Percentiles rank a stretch among this genome's conserved stretches.
These are phyloP conservation scores for Lepidurus couesii DNA, from an alignment of 1,140 invertebrate species.

Conservation along the genomic window DNA sequence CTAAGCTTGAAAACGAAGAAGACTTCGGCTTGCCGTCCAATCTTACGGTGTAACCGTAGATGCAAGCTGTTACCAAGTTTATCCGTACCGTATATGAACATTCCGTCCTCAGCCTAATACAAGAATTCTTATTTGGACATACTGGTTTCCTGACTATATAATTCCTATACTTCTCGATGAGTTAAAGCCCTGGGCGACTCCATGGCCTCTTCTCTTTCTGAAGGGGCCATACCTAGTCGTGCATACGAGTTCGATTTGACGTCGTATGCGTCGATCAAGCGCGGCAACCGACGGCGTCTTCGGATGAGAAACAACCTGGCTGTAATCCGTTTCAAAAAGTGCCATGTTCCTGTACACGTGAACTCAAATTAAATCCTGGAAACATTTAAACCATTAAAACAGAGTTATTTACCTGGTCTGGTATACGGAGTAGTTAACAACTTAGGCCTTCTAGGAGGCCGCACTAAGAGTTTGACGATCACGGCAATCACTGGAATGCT, in stretches of 20 bases:
- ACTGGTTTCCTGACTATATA: neutral
- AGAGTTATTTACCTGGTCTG: constrained; percentile 26
- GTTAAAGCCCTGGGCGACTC: constrained; percentile 29
- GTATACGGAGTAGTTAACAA: constrained; percentile 31
- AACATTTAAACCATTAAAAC: neutral
- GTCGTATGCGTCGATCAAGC: constrained; percentile 26
- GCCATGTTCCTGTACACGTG: constrained; percentile 30
- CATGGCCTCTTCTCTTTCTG: constrained; percentile 32
- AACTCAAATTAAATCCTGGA: neutral
- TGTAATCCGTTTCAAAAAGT: constrained; percentile 28
- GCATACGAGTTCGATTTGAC: constrained; percentile 25
- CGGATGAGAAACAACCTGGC: constrained; percentile 28
- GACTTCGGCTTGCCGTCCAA: constrained; percentile 43
- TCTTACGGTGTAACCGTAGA: constrained; percentile 32
- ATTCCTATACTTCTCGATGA: constrained; percentile 30
- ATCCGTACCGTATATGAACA: constrained; percentile 38
- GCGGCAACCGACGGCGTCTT: constrained; percentile 23
- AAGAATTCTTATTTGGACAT: neutral
- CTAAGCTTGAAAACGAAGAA: constrained; percentile 46
- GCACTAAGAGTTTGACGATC: constrained; percentile 2
- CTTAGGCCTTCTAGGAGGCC: constrained; percentile 29
- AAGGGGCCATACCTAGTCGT: constrained; percentile 27
- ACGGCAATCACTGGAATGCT: constrained; percentile 19
- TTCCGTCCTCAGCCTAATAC: constrained; percentile 36
- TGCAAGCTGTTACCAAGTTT: constrained; percentile 34